Percentiles rank a stretch among this genome's conserved stretches.
These are phyloP conservation scores for Pelochelys cantorii DNA, from an alignment of 2,797 vertebrate genomes.

Conservation along the genomic window DNA sequence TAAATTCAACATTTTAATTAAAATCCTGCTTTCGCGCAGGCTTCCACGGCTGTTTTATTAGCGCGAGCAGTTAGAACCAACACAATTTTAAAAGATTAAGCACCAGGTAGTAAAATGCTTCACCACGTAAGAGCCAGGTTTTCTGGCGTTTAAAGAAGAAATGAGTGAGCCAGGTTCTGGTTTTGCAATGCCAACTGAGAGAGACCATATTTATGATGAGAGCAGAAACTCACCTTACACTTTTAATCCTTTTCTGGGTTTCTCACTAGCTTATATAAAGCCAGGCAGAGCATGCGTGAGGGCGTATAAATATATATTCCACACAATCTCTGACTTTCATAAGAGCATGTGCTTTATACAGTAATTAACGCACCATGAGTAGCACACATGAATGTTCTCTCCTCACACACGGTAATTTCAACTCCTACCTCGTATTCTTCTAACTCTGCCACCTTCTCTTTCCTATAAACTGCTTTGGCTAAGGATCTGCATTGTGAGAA, in stretches of 20 bases:
- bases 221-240: constrained; percentile 13
- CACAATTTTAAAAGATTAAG: constrained; percentile 18
- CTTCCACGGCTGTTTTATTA: constrained; percentile 13
- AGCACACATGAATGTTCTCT: rapidly evolving
- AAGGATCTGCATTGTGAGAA: constrained; percentile 6
- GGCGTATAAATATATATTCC: background rate
- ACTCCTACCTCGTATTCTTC: constrained; percentile 42
- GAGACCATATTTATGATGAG: background rate
- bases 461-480: constrained; percentile 29
- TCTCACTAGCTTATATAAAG: constrained; percentile 14
- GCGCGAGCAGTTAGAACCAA: constrained; percentile 23
- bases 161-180: constrained; percentile 16
- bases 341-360: background rate
- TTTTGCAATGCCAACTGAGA: background rate
- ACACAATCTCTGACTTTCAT: background rate
- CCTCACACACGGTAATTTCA: background rate
- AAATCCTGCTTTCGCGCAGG: constrained; percentile 23
- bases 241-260: background rate
- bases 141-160: background rate
- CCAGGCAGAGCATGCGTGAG: background rate
- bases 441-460: constrained; percentile 43
- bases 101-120: constrained; percentile 24
- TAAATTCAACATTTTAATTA: background rate
- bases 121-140: constrained; percentile 9
- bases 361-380: background rate